Conservation (phyloP, 2,888 invertebrate genomes). For the Mythimna impura region DNA sequence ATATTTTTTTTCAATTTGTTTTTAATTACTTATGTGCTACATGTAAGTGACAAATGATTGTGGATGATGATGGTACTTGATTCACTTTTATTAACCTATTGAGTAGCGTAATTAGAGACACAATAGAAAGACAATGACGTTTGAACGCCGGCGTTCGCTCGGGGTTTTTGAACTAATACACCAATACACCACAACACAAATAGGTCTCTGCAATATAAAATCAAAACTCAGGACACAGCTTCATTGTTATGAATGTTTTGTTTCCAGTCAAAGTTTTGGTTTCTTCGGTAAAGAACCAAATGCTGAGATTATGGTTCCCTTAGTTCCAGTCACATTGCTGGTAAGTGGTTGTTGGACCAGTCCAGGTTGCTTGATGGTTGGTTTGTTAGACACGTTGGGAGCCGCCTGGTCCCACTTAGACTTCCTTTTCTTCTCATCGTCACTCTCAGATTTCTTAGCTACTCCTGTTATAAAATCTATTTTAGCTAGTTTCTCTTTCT, state of each 20-base stretch:
- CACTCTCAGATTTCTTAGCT: constrained; percentile 91
- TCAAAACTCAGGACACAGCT: background rate
- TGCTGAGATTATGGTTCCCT: constrained; percentile 97
- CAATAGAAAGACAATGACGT: too few species aligned
- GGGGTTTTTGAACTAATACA: too few species aligned
- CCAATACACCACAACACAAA: constrained; percentile 9
- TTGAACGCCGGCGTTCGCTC: too few species aligned
- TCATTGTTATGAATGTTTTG: constrained; percentile 14
- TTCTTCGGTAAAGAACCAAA: constrained; percentile 97
- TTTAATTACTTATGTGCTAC: background rate
- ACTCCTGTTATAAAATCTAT: constrained; percentile 95
- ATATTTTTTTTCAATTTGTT: background rate
- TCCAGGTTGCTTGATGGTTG: constrained; percentile 92
- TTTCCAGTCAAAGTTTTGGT: constrained; percentile 86
- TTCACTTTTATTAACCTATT: background rate
- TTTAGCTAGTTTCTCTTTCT: constrained; percentile 95
- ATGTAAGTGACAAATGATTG: background rate
- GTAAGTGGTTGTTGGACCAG: constrained; percentile 94
- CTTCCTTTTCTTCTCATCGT: constrained; percentile 95
- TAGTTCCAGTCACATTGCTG: constrained; percentile 96
- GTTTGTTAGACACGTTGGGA: constrained; percentile 89
- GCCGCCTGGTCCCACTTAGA: constrained; percentile 98
- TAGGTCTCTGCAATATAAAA: constrained; percentile 16
- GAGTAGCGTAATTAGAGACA: too few species aligned
- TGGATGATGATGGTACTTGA: background rate